These are phyloP conservation scores for Collichthys lucidus DNA, from an alignment of 2,113 vertebrate species.

Conservation along the genomic window DNA sequence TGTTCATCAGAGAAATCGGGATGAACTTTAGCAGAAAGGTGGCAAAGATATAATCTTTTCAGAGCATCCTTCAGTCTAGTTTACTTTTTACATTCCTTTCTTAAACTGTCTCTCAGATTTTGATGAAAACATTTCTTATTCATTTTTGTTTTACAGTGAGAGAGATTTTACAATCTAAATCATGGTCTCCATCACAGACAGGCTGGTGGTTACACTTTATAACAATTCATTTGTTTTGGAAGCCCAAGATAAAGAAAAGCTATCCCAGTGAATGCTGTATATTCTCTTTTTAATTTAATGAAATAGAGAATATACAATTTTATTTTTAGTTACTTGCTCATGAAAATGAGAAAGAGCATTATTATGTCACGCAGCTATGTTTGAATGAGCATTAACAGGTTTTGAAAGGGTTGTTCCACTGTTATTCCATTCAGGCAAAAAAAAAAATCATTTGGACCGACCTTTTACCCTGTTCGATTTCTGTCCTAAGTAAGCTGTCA, in stretches of 20 bases:
- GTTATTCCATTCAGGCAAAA: background rate
- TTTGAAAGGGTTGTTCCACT: background rate
- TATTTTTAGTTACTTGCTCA: background rate
- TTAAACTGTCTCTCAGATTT: background rate
- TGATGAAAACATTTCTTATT: background rate
- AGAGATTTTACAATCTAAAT: background rate
- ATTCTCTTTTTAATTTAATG: background rate
- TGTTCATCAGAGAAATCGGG: background rate
- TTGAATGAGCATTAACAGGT: too few species aligned
- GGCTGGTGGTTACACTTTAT: background rate
- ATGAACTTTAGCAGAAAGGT: slow-evolving; percentile 11
- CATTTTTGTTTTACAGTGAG: background rate
- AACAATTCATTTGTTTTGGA: background rate
- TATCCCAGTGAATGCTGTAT: background rate
- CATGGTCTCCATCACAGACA: background rate
- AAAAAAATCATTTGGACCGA: background rate
- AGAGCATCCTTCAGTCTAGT: background rate
- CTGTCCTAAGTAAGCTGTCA: background rate
- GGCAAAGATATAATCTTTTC: slow-evolving; percentile 8
- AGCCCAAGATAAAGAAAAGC: slow-evolving; percentile 23
- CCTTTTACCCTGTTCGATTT: background rate
- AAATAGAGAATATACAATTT: background rate
- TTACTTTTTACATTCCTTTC: background rate
- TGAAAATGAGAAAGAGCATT: background rate
- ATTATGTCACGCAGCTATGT: background rate